Evolutionary conservation across 2,888 invertebrate genomes (phyloP).

Genomic region (Drosophila vallismaia): DNA sequence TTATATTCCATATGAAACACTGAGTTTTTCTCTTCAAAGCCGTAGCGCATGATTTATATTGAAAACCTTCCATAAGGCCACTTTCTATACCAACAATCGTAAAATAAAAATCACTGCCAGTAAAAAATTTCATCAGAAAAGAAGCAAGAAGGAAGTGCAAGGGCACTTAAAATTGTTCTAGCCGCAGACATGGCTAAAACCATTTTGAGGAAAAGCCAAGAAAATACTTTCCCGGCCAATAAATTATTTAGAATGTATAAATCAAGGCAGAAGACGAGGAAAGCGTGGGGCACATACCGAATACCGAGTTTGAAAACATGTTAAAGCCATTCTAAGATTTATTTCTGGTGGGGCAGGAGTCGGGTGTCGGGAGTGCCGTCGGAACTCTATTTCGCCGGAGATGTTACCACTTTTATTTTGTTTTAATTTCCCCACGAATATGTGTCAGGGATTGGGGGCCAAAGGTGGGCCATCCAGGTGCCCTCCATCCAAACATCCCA

Average conservation of each 20-base stretch:
- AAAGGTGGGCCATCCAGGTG: constrained; percentile 26
- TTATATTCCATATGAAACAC: too few species aligned
- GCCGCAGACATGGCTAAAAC: constrained; percentile 39
- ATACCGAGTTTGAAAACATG: constrained; percentile 58
- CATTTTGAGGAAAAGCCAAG: constrained; percentile 35
- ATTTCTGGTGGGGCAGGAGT: constrained; percentile 55
- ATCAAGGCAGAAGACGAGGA: constrained; percentile 43
- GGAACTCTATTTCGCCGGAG: constrained; percentile 47
- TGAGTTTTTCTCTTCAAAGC: too few species aligned
- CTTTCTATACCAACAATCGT: too few species aligned
- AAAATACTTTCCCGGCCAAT: constrained; percentile 43
- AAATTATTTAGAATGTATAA: constrained; percentile 73
- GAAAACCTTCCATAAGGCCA: too few species aligned
- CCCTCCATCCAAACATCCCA: not conserved
- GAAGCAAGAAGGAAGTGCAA: constrained; percentile 5
- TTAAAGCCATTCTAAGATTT: constrained; percentile 74
- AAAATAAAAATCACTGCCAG: not conserved
- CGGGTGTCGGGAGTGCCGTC: not conserved
- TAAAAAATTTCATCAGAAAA: not conserved
- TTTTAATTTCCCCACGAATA: constrained; percentile 64
- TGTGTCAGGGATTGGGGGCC: constrained; percentile 47
- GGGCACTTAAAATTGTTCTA: constrained; percentile 40
- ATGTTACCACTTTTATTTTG: constrained; percentile 55
- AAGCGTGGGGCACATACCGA: too few species aligned
- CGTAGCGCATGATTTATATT: too few species aligned